Conservation (phyloP, 2,797 vertebrate genomes). For the Babyrousa celebensis region DNA sequence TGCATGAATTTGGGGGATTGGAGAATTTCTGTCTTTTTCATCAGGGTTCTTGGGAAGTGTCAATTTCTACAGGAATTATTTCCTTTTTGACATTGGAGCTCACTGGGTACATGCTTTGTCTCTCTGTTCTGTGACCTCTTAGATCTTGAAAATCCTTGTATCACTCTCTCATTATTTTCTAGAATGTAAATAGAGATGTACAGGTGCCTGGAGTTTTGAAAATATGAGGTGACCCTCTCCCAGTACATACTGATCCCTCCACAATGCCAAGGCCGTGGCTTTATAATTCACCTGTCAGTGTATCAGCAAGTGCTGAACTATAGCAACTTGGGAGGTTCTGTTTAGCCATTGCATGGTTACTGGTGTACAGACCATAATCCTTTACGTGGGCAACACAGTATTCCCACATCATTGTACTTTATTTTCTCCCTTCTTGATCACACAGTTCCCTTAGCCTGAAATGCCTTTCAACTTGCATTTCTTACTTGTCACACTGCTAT, state of each 20-base stretch:
- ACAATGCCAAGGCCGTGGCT: neutral
- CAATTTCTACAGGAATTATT: neutral
- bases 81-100: neutral
- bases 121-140: slow-evolving; percentile 25
- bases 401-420: neutral
- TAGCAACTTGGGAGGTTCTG: neutral
- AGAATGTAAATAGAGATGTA: neutral
- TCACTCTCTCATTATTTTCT: slow-evolving; percentile 28
- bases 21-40: slow-evolving; percentile 50
- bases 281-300: neutral
- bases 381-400: neutral
- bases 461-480: neutral
- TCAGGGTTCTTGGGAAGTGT: slow-evolving; percentile 47
- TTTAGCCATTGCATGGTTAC: slow-evolving; percentile 2
- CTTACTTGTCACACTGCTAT: neutral
- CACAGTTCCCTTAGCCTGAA: neutral
- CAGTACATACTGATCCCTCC: neutral
- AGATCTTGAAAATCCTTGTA: slow-evolving; percentile 23
- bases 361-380: neutral
- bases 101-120: neutral
- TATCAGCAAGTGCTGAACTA: neutral
- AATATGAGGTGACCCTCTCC: neutral
- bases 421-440: slow-evolving; percentile 31
- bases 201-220: slow-evolving; percentile 44
- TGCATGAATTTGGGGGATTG: neutral